These are phyloP conservation scores for Crepidodera aurea DNA, from an alignment of 2,888 invertebrate genomes.

Conservation along the genomic window DNA sequence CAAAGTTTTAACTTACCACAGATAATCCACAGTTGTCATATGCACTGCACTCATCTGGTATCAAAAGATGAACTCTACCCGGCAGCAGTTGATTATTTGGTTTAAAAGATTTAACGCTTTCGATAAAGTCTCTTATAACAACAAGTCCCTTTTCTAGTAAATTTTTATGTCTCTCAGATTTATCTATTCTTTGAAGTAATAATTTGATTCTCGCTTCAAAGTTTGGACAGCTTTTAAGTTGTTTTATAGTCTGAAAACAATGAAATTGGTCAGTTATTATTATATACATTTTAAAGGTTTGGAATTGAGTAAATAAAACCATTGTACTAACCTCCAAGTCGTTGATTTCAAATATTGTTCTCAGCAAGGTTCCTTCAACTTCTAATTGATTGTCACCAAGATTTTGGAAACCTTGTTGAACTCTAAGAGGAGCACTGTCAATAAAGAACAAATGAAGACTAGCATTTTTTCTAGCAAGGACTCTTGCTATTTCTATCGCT, in stretches of 20 bases:
- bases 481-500: conserved; percentile 79
- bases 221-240: conserved; percentile 44
- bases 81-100: conserved; percentile 49
- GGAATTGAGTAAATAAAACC: no score
- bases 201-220: conserved; percentile 51
- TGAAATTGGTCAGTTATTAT: no score
- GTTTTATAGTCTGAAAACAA: conserved; percentile 48
- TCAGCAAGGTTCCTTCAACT: conserved; percentile 66
- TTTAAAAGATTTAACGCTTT: conserved; percentile 45
- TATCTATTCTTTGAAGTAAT: conserved; percentile 47
- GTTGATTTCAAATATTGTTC: conserved; percentile 65
- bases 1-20: conserved; percentile 53
- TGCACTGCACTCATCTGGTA: conserved; percentile 56
- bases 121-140: conserved; percentile 49
- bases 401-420: conserved; percentile 66
- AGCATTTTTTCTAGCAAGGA: conserved; percentile 68
- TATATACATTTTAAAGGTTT: no score
- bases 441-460: conserved; percentile 75
- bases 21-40: conserved; percentile 56
- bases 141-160: conserved; percentile 46
- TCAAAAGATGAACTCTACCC: conserved; percentile 53
- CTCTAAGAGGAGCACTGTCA: conserved; percentile 81
- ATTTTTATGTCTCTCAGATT: conserved; percentile 43
- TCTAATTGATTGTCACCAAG: conserved; percentile 55
- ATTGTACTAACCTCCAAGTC: conserved; percentile 54